A percentile compares a stretch with the other conserved stretches of the same genome.
Conservation (phyloP, 2,888 invertebrate genomes). For the Rhogogaster chlorosoma region DNA sequence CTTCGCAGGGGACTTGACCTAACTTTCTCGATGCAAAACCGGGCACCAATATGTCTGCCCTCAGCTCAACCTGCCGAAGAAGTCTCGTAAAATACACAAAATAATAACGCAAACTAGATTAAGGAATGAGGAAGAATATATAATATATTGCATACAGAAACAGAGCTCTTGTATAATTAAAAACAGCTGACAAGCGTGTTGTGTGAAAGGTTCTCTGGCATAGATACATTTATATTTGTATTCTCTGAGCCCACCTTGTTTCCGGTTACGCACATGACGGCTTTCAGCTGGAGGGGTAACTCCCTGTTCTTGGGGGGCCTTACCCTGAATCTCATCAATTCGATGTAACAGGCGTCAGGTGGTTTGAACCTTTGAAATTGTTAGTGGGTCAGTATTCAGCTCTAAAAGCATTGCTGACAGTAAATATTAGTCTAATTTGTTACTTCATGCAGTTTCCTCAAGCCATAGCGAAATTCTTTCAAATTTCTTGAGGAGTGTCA, state of each 20-base stretch:
- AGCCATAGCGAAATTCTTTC: neutral
- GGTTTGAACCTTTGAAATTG: slow-evolving; percentile 89
- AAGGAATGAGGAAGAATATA: slow-evolving; percentile 17
- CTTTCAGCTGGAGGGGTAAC: slow-evolving; percentile 96
- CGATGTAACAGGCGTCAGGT: slow-evolving; percentile 98
- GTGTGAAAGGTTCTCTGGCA: neutral
- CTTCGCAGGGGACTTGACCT: slow-evolving; percentile 98
- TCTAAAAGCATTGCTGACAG: neutral
- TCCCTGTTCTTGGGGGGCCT: slow-evolving; percentile 97
- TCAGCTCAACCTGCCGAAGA: slow-evolving; percentile 88
- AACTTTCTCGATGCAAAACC: slow-evolving; percentile 97
- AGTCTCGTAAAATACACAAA: slow-evolving; percentile 33
- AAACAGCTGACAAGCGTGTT: neutral
- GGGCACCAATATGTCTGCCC: slow-evolving; percentile 97
- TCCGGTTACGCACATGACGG: slow-evolving; percentile 92
- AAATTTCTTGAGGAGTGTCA: neutral
- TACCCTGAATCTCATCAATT: slow-evolving; percentile 96
- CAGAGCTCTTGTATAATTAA: neutral
- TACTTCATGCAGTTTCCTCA: neutral
- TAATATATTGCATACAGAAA: too few species aligned
- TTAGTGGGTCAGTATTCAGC: slow-evolving; percentile 52
- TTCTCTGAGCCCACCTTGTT: slow-evolving; percentile 83
- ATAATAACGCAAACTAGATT: neutral
- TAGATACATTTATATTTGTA: slow-evolving; percentile 7
- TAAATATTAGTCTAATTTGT: neutral